Percentiles rank a stretch among this genome's conserved stretches.
These are phyloP conservation scores for Diabrotica undecimpunctata DNA, from an alignment of 1,140 invertebrate genomes.

Conservation along the genomic window DNA sequence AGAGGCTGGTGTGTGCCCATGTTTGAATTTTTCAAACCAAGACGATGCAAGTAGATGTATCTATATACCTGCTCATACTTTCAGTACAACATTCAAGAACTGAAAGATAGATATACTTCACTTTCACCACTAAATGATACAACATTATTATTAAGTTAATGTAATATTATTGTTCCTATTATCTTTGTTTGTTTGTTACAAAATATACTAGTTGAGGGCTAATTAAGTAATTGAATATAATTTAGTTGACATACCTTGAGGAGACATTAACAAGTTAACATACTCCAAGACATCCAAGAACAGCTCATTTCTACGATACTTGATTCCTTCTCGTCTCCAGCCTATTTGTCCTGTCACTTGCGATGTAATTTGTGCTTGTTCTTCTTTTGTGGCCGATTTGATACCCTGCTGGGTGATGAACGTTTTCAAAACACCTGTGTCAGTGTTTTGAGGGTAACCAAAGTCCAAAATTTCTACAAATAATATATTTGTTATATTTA, in stretches of 20 bases:
- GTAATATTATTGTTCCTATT: no score
- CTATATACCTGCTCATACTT: no score
- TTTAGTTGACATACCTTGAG: conserved; percentile 70
- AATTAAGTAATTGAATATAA: background rate
- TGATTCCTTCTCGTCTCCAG: conserved; percentile 99
- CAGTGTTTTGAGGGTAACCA: conserved; percentile 99
- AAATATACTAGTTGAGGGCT: no score
- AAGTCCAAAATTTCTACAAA: conserved; percentile 96
- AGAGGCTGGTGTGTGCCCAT: no score
- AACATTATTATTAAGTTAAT: no score
- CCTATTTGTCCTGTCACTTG: conserved; percentile 99
- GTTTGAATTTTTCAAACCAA: no score
- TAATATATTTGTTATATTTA: conserved; percentile 13
- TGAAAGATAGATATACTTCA: no score
- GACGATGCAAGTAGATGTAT: no score
- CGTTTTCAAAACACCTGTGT: conserved; percentile 97
- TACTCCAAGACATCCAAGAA: conserved; percentile 99
- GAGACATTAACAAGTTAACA: conserved; percentile 98
- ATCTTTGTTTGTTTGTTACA: no score
- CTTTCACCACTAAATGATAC: no score
- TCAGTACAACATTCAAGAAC: no score
- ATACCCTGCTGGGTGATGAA: conserved; percentile 99
- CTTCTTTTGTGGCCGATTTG: conserved; percentile 98
- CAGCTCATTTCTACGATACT: conserved; percentile 97
- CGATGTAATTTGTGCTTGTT: conserved; percentile 99